Evolutionary conservation across 2,113 vertebrate species (phyloP).

Genomic region (Myocastor coypus): DNA sequence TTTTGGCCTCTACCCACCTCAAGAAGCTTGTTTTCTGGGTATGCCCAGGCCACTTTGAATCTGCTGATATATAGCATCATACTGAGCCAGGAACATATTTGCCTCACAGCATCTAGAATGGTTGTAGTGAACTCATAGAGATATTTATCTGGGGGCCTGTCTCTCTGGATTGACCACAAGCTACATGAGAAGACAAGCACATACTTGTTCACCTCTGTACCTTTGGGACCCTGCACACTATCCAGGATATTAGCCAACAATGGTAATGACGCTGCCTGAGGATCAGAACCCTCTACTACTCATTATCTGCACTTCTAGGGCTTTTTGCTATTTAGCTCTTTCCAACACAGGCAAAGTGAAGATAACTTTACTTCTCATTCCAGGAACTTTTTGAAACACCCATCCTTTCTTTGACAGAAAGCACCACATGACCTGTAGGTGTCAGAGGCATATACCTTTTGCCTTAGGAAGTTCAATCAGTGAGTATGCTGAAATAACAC

Average conservation of each 20-base stretch:
- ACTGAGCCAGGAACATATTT: background rate
- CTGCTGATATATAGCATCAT: background rate
- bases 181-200: background rate
- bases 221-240: background rate
- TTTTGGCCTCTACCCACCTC: background rate
- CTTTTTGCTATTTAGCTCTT: background rate
- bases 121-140: background rate
- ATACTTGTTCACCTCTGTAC: background rate
- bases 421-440: background rate
- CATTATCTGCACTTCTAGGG: background rate
- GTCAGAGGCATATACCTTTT: background rate
- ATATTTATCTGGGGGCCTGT: background rate
- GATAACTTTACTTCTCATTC: background rate
- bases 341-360: background rate
- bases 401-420: constrained; percentile 8
- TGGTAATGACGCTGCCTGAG: background rate
- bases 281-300: background rate
- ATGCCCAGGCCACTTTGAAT: background rate
- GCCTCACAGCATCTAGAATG: background rate
- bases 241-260: background rate
- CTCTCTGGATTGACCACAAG: background rate
- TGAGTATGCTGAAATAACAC: background rate
- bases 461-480: background rate
- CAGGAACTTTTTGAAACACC: background rate
- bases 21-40: background rate